Evolutionary conservation across 30 jellyfish, hydroid and myxozoan genomes (phyloP).

Genomic region (Haliclystus octoradiatus): DNA sequence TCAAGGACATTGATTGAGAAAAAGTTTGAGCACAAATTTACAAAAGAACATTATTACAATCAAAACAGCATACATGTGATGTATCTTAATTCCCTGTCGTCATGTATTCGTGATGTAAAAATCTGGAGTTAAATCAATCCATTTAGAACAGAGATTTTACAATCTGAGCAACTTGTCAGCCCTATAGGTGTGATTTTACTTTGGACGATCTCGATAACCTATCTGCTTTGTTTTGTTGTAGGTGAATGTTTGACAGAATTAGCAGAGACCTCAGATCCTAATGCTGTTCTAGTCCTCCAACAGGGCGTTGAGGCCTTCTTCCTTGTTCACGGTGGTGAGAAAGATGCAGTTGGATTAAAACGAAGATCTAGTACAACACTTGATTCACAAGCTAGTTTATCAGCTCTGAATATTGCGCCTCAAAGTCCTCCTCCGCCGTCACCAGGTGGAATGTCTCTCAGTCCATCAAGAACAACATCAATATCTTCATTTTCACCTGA

Average conservation of each 20-base stretch:
- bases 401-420: slow-evolving; percentile 74
- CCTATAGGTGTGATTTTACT: no score
- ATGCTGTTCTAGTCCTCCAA: slow-evolving; percentile 90
- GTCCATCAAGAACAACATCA: slow-evolving; percentile 56
- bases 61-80: no score
- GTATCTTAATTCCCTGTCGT: no score
- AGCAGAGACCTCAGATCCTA: slow-evolving; percentile 92
- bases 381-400: slow-evolving; percentile 3
- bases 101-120: no score
- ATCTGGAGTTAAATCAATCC: no score
- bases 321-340: slow-evolving; percentile 89
- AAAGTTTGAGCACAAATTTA: no score
- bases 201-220: no score
- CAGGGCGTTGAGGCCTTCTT: slow-evolving; percentile 97
- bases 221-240: background rate
- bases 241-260: slow-evolving; percentile 90
- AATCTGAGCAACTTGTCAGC: no score
- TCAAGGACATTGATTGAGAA: no score
- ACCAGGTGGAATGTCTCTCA: slow-evolving; percentile 55
- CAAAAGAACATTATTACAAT: no score
- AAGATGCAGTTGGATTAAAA: slow-evolving; percentile 31
- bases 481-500: slow-evolving; percentile 19
- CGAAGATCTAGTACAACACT: slow-evolving; percentile 6
- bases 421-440: slow-evolving; percentile 85
- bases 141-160: no score